A percentile compares a stretch with the other conserved stretches of the same genome.
Conservation (phyloP, 2,113 vertebrate species). For the Hemichromis elongatus region DNA sequence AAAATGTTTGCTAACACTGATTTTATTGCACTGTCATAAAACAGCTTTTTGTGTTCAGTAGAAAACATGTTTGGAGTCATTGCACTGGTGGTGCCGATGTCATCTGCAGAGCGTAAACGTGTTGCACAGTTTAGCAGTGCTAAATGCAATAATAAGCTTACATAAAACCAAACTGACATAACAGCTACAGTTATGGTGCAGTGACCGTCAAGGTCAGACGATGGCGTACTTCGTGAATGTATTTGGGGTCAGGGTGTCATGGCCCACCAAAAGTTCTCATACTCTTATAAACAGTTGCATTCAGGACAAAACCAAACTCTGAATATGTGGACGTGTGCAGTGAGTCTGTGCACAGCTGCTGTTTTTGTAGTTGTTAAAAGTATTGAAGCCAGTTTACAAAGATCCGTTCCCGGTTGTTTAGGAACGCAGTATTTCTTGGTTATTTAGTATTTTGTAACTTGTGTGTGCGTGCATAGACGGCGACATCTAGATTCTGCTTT, state of each 20-base stretch:
- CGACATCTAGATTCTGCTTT: rapidly evolving
- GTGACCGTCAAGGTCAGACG: not conserved
- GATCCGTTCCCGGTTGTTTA: not conserved
- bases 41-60: rapidly evolving
- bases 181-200: not conserved
- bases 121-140: too few species aligned
- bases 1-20: not conserved
- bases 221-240: not conserved
- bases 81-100: not conserved
- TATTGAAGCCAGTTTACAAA: not conserved
- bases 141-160: rapidly evolving
- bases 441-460: not conserved
- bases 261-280: rapidly evolving
- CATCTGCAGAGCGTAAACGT: not conserved
- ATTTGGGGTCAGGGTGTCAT: not conserved
- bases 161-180: not conserved
- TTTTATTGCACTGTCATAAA: not conserved
- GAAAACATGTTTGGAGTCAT: not conserved
- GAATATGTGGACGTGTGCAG: not conserved
- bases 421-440: not conserved
- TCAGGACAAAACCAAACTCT: not conserved
- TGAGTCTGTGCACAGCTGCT: not conserved
- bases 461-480: not conserved
- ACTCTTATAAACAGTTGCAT: not conserved
- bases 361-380: not conserved